These are phyloP conservation scores for Drosophila bocqueti DNA, from an alignment of 1,140 invertebrate genomes.

Conservation along the genomic window DNA sequence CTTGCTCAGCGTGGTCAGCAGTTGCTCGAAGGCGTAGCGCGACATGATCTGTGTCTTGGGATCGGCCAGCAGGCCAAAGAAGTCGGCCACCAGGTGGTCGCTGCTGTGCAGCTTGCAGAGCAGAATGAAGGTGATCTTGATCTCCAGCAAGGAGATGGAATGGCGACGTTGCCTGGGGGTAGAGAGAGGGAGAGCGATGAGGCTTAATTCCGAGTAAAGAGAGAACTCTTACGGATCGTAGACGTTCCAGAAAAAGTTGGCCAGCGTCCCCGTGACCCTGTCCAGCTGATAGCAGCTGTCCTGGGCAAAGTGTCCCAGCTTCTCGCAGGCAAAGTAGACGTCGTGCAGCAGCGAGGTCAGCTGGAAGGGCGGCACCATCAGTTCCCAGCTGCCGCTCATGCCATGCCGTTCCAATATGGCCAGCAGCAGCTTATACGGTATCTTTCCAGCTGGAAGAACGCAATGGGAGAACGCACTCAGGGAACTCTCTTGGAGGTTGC, in stretches of 20 bases:
- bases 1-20: slow-evolving; percentile 70
- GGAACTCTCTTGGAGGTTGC: not conserved
- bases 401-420: slow-evolving; percentile 75
- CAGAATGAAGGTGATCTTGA: slow-evolving; percentile 75
- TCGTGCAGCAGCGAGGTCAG: slow-evolving; percentile 79
- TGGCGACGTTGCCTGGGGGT: slow-evolving; percentile 62
- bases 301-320: slow-evolving; percentile 75
- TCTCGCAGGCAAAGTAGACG: slow-evolving; percentile 79
- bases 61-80: slow-evolving; percentile 67
- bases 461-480: not conserved
- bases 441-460: slow-evolving; percentile 65
- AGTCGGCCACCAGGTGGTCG: slow-evolving; percentile 66
- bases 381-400: slow-evolving; percentile 61
- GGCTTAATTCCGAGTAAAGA: too few relatives aligned
- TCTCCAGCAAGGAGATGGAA: slow-evolving; percentile 77
- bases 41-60: slow-evolving; percentile 66
- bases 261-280: slow-evolving; percentile 51
- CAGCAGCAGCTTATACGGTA: slow-evolving; percentile 76
- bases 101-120: slow-evolving; percentile 76
- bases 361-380: slow-evolving; percentile 79
- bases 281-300: slow-evolving; percentile 61
- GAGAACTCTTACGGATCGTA: slow-evolving; percentile 73
- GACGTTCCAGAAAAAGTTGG: slow-evolving; percentile 83
- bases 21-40: slow-evolving; percentile 71
- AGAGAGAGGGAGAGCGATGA: too few relatives aligned